These are phyloP conservation scores for Typhlomys cinereus DNA, from an alignment of 2,113 vertebrate species.

Conservation along the genomic window DNA sequence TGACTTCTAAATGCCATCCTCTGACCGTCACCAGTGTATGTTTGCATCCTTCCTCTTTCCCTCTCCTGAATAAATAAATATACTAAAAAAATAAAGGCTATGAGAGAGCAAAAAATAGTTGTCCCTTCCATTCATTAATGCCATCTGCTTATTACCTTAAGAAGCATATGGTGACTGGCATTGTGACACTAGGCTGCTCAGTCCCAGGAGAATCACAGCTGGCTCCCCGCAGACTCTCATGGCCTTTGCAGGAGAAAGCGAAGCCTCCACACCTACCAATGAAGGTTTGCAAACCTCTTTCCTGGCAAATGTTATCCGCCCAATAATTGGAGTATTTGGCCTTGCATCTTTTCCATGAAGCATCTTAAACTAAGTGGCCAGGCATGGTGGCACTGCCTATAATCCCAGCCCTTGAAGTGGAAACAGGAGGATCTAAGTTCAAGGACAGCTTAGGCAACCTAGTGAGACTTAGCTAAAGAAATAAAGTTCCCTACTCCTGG, in stretches of 20 bases:
- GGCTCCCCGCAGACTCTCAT: background rate
- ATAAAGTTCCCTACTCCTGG: background rate
- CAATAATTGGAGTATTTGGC: background rate
- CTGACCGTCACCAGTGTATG: no score
- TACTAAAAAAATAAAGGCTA: background rate
- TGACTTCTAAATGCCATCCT: no score
- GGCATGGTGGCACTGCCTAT: background rate
- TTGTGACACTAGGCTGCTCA: background rate
- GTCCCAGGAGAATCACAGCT: background rate
- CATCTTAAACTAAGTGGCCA: background rate
- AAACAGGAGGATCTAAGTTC: background rate
- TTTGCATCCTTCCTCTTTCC: no score
- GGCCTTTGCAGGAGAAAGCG: background rate
- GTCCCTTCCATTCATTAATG: background rate
- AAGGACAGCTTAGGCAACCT: background rate
- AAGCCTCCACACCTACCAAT: background rate
- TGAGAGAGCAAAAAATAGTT: background rate
- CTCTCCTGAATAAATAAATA: no score
- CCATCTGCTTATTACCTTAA: background rate
- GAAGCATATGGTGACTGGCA: background rate
- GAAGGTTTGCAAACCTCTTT: background rate
- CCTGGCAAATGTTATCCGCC: background rate
- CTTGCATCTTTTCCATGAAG: background rate
- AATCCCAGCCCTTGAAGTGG: background rate
- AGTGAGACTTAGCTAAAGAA: background rate